Base-by-base conservation (phyloP, 2,888 invertebrate species). In the Coleophora deauratella region DNA sequence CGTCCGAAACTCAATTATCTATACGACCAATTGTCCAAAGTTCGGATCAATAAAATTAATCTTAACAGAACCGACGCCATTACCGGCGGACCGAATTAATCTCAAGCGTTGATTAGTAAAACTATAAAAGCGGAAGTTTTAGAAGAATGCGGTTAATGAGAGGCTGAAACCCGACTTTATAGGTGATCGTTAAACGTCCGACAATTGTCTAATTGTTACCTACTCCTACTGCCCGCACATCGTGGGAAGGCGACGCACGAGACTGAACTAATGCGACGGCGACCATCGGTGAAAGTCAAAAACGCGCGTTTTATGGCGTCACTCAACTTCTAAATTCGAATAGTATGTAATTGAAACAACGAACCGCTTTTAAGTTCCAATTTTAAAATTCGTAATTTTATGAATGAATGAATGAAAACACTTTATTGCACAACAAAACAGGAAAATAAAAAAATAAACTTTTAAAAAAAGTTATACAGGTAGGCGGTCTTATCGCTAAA, bases 41-140 rank as follows among this genome's bases (percentile, higher is more conserved):
- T 54, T 52, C 64, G 68, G 65, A 62, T 69, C 75, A 80, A 82
- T 81, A 82, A 82, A 82, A 78, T 76, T 80, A 80, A 82, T 79
- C 78, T 76, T 61, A 60, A 71, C 70, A 67, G 68, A 67, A 62
- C 75, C 74, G 60, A 77, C 73, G 71, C 82, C 76, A 82, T 81
- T 80, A 82, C 77, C 61, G 68, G 68, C 65, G 62, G 71, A 73
- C 78, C 70, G 71, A 72, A 84, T 81, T 82, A 82, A 84, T 81
- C 81, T 82, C 68, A 55, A 66, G 76, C 79, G 80, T 84, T 84
- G 84, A 84, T 84, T 84, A 84, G 81, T 82, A 77, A 81, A 82
- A 82, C 84, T 85, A 84, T 85, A 84, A 85, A 84, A 79, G 79
- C 80, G 82, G 84, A 84, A 84, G 81, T 84, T 81, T 82, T 79